A percentile compares a stretch with the other conserved stretches of the same genome.
Evolutionary conservation across 2,797 vertebrate genomes (phyloP).

Genomic region (Mareca penelope): DNA sequence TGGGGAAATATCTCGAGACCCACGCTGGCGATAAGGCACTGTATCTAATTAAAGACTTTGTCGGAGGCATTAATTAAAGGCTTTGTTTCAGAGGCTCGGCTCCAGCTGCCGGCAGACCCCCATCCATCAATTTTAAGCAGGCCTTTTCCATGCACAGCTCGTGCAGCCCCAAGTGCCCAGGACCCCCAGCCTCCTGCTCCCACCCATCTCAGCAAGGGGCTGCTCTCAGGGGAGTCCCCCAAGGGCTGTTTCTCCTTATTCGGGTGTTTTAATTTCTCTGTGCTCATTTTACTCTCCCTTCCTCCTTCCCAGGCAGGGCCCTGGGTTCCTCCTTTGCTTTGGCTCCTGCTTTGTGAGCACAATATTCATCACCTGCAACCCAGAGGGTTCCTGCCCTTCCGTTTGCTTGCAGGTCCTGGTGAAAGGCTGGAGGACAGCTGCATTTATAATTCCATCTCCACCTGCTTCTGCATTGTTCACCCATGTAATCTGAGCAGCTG

Average conservation of each 20-base stretch:
- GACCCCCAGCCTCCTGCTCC: not conserved
- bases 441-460: not conserved
- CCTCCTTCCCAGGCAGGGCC: not conserved
- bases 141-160: not conserved
- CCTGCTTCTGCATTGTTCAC: not conserved
- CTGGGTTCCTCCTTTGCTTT: not conserved
- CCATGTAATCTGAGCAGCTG: not conserved
- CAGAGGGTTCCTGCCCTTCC: not conserved
- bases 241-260: not conserved
- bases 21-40: not conserved
- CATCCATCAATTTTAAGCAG: slow-evolving; percentile 10
- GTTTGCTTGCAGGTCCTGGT: not conserved
- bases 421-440: not conserved
- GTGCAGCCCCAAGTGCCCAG: not conserved
- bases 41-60: slow-evolving; percentile 42
- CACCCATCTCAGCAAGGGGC: not conserved
- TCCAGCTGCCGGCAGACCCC: not conserved
- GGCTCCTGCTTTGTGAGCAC: not conserved
- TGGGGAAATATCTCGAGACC: not conserved
- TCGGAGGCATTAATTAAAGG: not conserved
- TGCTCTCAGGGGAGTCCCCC: not conserved
- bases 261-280: not conserved
- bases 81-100: slow-evolving; percentile 23
- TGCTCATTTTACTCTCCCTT: not conserved
- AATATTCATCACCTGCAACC: not conserved